Base-by-base conservation (phyloP, 2,113 vertebrate genomes). In the Indicator indicator region DNA sequence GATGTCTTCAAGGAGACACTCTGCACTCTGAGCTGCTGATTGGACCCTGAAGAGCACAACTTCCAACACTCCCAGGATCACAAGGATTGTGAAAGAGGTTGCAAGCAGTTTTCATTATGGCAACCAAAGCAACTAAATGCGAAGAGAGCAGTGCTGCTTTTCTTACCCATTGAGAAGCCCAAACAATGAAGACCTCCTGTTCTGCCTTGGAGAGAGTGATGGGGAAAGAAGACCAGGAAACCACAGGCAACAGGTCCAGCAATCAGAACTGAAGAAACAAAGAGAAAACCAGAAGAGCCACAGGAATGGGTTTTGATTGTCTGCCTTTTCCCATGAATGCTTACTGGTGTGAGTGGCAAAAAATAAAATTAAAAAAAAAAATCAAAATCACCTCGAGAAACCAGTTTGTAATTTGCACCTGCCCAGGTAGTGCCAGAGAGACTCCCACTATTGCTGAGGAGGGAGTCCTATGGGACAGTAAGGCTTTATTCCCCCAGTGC, bases 251-350 rank as follows among this genome's bases (percentile, higher is more conserved):
- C 27, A 68, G 48, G 26, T 4, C 27, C 5, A 58, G 23, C 0
- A 1, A 50, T 48, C 17, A 79, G n/a, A 68, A 36, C 0, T 42
- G 10, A 8, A 6, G 16, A 5, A 62, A 83, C 5, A 33, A 32
- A 73, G 33, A 68, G 12, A 17, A 68, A 88, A 79, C 3, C 7
- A 20, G 12, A 74, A 73, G 7, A 63, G 5, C 14, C 28, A 36
- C 0, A 0, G 7, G 30, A 79, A 62, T 36, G 17, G 0, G 2
- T 60, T 84, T 73, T 63, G 3, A 6, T 12, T 40, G 14, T 52
- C 14, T 73, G 21, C 5, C 11, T 3, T 74, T 64, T 69, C 20
- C 6, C 48, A n/a, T 44, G 40, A 73, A 56, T 13, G 12, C 6
- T 58, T 23, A 40, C 18, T 42, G 9, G 2, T 63, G 33, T 13